phyloP scores from a whole-genome alignment of 1,140 invertebrate species.

The Macrosteles quadrilineatus region DNA sequence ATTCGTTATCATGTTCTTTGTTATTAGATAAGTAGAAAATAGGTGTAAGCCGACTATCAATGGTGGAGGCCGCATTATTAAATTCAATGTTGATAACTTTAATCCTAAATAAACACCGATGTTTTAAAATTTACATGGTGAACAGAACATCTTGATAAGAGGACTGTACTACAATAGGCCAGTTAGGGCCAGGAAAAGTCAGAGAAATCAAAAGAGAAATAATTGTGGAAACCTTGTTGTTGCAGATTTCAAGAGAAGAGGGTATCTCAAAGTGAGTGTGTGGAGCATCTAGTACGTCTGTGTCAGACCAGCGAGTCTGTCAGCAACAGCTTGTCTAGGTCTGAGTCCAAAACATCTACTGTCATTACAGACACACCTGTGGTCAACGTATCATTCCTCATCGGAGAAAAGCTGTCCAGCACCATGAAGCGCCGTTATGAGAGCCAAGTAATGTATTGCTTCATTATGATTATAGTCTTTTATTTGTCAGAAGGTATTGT shows the following conservation, averaged over 20 bases:
- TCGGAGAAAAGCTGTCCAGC: conserved; percentile 34
- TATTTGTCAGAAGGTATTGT: not conserved
- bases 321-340: not conserved
- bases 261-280: conserved; percentile 33
- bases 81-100: too few relatives aligned
- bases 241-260: conserved; percentile 40
- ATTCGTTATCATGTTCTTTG: too few relatives aligned
- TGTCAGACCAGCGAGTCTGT: not conserved
- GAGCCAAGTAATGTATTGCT: conserved; percentile 35
- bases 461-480: not conserved
- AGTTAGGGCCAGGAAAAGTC: too few relatives aligned
- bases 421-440: conserved; percentile 39
- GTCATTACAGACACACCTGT: conserved; percentile 1
- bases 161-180: too few relatives aligned
- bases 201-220: too few relatives aligned
- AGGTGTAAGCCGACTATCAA: too few relatives aligned
- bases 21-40: too few relatives aligned
- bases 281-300: conserved; percentile 32
- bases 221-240: too few relatives aligned
- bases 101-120: too few relatives aligned
- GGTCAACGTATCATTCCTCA: conserved; percentile 36
- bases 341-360: not conserved
- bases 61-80: too few relatives aligned
- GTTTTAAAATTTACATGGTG: too few relatives aligned
- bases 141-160: too few relatives aligned